phyloP scores from a whole-genome alignment of 1,140 invertebrate species.

The Mylabris phalerata region DNA sequence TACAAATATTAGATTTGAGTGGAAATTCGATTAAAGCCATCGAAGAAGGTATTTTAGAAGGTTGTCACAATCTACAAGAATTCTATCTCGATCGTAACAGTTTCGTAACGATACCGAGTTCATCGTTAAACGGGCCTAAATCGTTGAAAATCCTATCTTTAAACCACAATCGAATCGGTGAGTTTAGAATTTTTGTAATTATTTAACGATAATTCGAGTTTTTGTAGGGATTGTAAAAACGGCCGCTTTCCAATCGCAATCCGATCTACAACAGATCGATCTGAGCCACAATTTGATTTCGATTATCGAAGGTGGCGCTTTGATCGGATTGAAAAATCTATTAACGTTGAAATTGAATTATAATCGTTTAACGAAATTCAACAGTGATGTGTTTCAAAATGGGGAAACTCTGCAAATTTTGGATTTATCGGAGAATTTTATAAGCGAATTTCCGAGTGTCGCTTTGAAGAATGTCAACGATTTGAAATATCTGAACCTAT shows the following conservation, averaged over 20 bases:
- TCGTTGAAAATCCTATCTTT: slow-evolving; percentile 64
- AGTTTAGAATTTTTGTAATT: slow-evolving; percentile 16
- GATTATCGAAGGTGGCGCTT: slow-evolving; percentile 64
- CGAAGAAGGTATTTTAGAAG: slow-evolving; percentile 79
- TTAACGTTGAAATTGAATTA: slow-evolving; percentile 63
- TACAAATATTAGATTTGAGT: slow-evolving; percentile 70
- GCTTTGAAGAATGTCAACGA: slow-evolving; percentile 61
- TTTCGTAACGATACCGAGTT: slow-evolving; percentile 62
- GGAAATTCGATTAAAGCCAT: slow-evolving; percentile 71
- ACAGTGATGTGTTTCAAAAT: slow-evolving; percentile 75
- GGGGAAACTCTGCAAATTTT: slow-evolving; percentile 65
- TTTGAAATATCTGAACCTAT: slow-evolving; percentile 68
- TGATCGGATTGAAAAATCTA: slow-evolving; percentile 58
- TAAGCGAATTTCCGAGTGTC: slow-evolving; percentile 69
- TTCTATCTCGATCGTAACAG: slow-evolving; percentile 74
- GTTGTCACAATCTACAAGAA: slow-evolving; percentile 70
- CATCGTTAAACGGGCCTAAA: slow-evolving; percentile 70
- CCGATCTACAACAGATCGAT: slow-evolving; percentile 63
- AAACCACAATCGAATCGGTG: slow-evolving; percentile 74
- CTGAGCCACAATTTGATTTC: slow-evolving; percentile 69
- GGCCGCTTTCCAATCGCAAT: slow-evolving; percentile 59
- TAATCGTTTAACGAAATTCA: slow-evolving; percentile 69
- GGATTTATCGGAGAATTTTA: slow-evolving; percentile 79
- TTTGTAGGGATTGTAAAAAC: slow-evolving; percentile 56
- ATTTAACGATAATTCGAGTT: background rate